Conservation (phyloP, 2,113 vertebrate genomes). For the Penelope pileata region DNA sequence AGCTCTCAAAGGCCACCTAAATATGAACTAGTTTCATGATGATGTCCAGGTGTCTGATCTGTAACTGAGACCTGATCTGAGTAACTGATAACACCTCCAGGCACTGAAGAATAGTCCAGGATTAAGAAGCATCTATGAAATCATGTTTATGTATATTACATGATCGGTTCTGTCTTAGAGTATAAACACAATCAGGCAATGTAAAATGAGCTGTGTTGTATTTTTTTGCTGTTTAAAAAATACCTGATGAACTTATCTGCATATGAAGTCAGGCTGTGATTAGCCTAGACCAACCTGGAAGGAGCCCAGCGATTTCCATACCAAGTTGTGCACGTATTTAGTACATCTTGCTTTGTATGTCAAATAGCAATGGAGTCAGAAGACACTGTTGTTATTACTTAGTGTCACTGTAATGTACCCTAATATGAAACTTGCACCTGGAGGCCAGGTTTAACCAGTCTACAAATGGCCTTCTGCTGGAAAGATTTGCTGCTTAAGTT, state of each 20-base stretch:
- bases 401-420: neutral
- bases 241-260: constrained; percentile 4
- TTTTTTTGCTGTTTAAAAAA: constrained; percentile 1
- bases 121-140: neutral
- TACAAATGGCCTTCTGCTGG: neutral
- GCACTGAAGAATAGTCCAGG: neutral
- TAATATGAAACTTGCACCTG: neutral
- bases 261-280: constrained; percentile 1
- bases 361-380: neutral
- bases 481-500: neutral
- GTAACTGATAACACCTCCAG: neutral
- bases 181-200: constrained; percentile 39
- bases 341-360: neutral
- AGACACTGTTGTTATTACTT: neutral
- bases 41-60: neutral
- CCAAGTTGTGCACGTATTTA: neutral
- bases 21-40: neutral
- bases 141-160: neutral
- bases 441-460: neutral
- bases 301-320: neutral
- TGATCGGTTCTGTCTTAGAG: neutral
- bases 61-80: neutral
- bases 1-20: neutral
- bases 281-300: neutral
- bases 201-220: neutral